A percentile compares a stretch with the other conserved stretches of the same genome.
Conservation (phyloP, 2,113 vertebrate genomes). For the Larimichthys polyactis region DNA sequence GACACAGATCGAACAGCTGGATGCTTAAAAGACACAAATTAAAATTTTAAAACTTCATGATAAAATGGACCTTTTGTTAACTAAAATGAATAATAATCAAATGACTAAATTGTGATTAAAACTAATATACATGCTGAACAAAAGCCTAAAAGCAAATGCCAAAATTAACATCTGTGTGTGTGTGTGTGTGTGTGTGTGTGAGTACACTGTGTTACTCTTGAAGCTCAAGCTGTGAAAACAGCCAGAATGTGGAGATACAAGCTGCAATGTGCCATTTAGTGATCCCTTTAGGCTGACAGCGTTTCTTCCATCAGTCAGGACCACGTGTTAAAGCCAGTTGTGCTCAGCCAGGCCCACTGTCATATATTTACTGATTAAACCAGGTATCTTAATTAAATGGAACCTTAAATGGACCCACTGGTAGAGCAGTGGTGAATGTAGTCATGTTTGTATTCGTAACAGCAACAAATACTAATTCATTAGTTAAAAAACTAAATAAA, state of each 20-base stretch:
- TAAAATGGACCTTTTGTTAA: background rate
- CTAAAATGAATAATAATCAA: background rate
- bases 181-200: background rate
- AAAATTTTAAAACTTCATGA: background rate
- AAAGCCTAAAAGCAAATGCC: background rate
- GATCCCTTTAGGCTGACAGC: background rate
- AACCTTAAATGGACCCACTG: background rate
- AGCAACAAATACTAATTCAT: background rate
- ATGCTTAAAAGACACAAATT: background rate
- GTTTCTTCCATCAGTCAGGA: background rate
- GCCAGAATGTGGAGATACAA: background rate
- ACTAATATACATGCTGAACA: no score
- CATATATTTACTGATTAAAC: background rate
- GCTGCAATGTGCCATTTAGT: background rate
- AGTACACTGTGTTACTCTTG: background rate
- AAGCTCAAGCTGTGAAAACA: constrained; percentile 22
- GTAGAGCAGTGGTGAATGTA: background rate
- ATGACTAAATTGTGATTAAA: background rate
- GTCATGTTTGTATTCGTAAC: background rate
- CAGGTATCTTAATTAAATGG: background rate
- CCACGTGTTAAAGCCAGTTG: background rate
- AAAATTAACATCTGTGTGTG: background rate
- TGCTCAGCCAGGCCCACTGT: background rate
- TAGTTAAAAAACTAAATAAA: constrained; percentile 13
- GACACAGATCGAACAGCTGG: constrained; percentile 1